phyloP scores from a whole-genome alignment of 2,113 vertebrate genomes.

The Cepphus grylle region DNA sequence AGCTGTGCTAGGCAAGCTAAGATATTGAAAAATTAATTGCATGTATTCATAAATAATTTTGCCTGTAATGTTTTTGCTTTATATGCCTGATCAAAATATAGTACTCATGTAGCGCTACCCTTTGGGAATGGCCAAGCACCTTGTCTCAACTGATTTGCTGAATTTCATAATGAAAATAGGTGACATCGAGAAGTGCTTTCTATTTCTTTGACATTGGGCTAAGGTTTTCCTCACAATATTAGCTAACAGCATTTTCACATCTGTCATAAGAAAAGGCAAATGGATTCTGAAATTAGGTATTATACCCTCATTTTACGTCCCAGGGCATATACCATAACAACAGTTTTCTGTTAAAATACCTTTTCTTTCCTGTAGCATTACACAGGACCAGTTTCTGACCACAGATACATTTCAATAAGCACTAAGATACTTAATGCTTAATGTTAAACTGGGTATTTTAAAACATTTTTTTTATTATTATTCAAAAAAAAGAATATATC shows the following conservation, averaged over 20 bases:
- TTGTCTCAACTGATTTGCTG: background rate
- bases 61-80: background rate
- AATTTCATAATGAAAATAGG: background rate
- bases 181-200: background rate
- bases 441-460: background rate
- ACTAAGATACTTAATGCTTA: background rate
- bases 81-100: background rate
- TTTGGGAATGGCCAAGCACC: background rate
- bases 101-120: background rate
- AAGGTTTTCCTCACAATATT: background rate
- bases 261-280: background rate
- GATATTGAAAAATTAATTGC: background rate
- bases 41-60: background rate
- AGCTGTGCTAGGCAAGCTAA: background rate
- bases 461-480: background rate
- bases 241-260: background rate
- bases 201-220: background rate
- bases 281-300: background rate
- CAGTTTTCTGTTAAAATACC: background rate
- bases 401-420: background rate
- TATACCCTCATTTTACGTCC: background rate
- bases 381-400: background rate
- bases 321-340: background rate
- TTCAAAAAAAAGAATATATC: background rate
- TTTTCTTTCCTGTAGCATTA: background rate